phyloP scores from a whole-genome alignment of 2,797 vertebrate species.

The Cuculus canorus region DNA sequence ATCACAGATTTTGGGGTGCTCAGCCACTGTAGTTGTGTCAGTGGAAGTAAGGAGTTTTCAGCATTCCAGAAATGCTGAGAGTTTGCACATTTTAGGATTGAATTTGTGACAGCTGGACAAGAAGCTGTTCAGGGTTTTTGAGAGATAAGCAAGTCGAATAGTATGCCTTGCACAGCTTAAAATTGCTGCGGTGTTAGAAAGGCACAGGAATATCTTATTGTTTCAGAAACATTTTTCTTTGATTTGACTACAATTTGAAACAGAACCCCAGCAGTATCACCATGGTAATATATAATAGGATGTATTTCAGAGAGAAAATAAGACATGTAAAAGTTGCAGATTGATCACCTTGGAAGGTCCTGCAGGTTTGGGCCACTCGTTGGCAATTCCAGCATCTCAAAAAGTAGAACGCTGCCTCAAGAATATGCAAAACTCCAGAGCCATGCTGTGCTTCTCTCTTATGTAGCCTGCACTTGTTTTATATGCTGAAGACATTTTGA shows the following conservation, averaged over 20 bases:
- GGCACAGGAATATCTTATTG: not conserved
- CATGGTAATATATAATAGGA: not conserved
- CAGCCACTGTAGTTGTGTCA: not conserved
- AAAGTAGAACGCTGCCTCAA: conserved; percentile 23
- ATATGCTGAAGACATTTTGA: conserved; percentile 32
- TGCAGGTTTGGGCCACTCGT: not conserved
- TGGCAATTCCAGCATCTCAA: conserved; percentile 13
- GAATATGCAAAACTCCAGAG: conserved; percentile 35
- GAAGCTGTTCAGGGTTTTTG: not conserved
- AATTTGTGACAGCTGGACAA: not conserved
- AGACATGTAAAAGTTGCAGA: conserved; percentile 2
- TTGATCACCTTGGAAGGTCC: conserved; percentile 28
- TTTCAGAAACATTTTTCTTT: not conserved
- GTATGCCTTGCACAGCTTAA: not conserved
- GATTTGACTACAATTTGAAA: conserved; percentile 18
- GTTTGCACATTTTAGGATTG: not conserved
- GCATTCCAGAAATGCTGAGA: not conserved
- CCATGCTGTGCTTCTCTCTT: conserved; percentile 18
- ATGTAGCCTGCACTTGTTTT: not conserved
- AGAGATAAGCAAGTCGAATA: not conserved
- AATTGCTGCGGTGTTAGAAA: conserved; percentile 25
- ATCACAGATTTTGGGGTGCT: not conserved
- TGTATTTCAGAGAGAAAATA: conserved; percentile 29
- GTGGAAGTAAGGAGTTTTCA: not conserved
- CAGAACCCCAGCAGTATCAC: not conserved